A percentile compares a stretch with the other conserved stretches of the same genome.
These are phyloP conservation scores for Cebidichthys violaceus DNA, from an alignment of 2,113 vertebrate species.

Conservation along the genomic window DNA sequence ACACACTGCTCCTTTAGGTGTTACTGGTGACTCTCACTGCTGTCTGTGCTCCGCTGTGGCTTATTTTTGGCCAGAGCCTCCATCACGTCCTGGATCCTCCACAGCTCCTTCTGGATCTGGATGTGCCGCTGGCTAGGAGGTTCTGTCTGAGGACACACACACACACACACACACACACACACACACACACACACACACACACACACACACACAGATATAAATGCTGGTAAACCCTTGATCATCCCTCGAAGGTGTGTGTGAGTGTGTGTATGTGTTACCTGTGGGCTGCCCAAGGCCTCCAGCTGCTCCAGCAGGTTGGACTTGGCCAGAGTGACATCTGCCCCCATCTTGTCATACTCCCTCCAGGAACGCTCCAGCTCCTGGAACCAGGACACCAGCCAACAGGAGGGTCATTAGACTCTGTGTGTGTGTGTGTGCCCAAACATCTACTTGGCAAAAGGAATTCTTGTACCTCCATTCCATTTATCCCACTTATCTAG, in stretches of 20 bases:
- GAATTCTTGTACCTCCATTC: too few relatives aligned
- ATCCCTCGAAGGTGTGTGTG: not conserved
- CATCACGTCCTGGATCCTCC: slow-evolving; percentile 98
- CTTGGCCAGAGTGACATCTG: slow-evolving; percentile 89
- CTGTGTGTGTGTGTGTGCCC: not conserved
- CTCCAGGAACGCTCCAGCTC: slow-evolving; percentile 93
- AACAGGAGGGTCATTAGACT: not conserved
- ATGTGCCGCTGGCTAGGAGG: slow-evolving; percentile 93
- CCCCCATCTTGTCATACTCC: slow-evolving; percentile 91
- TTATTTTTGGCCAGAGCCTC: slow-evolving; percentile 94
- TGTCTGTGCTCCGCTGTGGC: slow-evolving; percentile 83
- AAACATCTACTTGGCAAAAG: too few relatives aligned
- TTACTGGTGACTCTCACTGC: slow-evolving; percentile 43
- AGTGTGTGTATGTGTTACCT: slow-evolving; percentile 69
- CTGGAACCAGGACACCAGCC: slow-evolving; percentile 74
- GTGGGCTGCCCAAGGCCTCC: slow-evolving; percentile 89
- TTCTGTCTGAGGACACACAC: slow-evolving; percentile 86
- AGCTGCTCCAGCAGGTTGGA: slow-evolving; percentile 92
- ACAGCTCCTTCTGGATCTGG: slow-evolving; percentile 97
- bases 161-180: slow-evolving; percentile 32
- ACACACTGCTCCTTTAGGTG: not conserved
- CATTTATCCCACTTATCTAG: too few relatives aligned
- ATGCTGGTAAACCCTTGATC: slow-evolving; percentile 20
- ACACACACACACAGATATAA: slow-evolving; percentile 28
- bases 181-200: slow-evolving; percentile 33